Evolutionary conservation across 2,113 vertebrate species (phyloP), one percentile per base, ranked within the genome.

Genomic region (Sinocyclocheilus anophthalmus): DNA sequence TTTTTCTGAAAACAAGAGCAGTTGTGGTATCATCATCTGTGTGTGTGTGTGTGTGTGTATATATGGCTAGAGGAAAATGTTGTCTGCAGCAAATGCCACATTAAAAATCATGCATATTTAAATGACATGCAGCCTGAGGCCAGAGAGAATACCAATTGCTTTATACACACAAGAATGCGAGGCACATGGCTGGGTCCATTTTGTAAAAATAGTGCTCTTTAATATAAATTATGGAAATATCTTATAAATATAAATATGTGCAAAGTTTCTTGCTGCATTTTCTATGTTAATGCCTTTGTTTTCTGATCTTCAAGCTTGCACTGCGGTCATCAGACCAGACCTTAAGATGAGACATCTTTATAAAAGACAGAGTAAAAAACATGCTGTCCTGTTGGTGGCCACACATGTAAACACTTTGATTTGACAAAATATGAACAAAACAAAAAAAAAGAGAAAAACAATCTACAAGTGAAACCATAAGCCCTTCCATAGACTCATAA

Each of bases 201-300:
- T 95, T 96, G 97, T 97, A 97, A 98, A 99, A 99, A 99, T 98
- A 98, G 96, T 97, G 96, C 95, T 97, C 96, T 99, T 99, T 99
- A 99, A 98, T 99, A 99, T 99, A 99, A 99, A 99, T 99, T 98
- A 99, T 93, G 96, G 96, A 97, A 97, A 97, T 96, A 92, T 95
- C 94, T 96, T 99, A 98, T 97, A 98, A 99, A 99, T 99, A 99
- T 99, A 99, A 99, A 99, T 99, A 98, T 98, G 98, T 99, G 98
- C 98, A 99, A 99, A 96, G 96, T 91, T 95, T 96, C 95, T 95
- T 94, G 84, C 76, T 93, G 94, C 92, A 93, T 94, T 94, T 89
- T 94, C 86, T 93, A 90, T 90, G 92, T 92, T 93, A 93, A 93
- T 94, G 92, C 90, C 92, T 89, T 94, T 89, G 92, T 94, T 95